Percentiles rank a stretch among this genome's conserved stretches.
phyloP scores from a whole-genome alignment of 2,113 vertebrate genomes.

The Vanacampus margaritifer region DNA sequence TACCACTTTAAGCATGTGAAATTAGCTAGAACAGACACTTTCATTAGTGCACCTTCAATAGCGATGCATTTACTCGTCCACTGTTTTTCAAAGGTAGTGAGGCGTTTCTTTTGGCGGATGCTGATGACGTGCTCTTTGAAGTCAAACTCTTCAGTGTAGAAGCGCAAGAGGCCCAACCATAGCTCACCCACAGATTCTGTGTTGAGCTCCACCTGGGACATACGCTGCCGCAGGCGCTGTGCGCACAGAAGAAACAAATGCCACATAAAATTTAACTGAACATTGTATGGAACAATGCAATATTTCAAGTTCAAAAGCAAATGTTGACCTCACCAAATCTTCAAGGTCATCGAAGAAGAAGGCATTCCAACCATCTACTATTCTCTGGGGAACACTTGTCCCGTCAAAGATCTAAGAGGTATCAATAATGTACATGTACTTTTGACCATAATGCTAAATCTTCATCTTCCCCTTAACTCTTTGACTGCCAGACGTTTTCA shows the following conservation, averaged over 20 bases:
- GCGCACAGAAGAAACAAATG: neutral
- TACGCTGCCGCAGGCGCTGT: slow-evolving; percentile 80
- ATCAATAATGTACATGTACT: neutral
- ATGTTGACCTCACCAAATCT: slow-evolving; percentile 83
- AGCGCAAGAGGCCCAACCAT: slow-evolving; percentile 92
- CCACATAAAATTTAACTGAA: neutral
- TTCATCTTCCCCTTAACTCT: neutral
- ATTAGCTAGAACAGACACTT: neutral
- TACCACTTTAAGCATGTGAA: neutral
- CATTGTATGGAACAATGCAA: neutral
- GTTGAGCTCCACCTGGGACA: slow-evolving; percentile 82
- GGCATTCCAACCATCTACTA: slow-evolving; percentile 98
- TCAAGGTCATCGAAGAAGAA: slow-evolving; percentile 93
- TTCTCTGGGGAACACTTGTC: slow-evolving; percentile 83
- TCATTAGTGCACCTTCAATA: slow-evolving; percentile 82
- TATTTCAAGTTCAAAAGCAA: neutral
- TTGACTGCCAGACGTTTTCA: too few species aligned
- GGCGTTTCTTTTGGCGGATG: slow-evolving; percentile 90
- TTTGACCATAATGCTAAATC: neutral
- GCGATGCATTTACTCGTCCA: slow-evolving; percentile 99
- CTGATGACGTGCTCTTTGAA: slow-evolving; percentile 98
- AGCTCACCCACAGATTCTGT: slow-evolving; percentile 90
- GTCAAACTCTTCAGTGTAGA: slow-evolving; percentile 98
- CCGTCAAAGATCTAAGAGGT: slow-evolving; percentile 88
- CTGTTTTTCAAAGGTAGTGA: slow-evolving; percentile 98